These are phyloP conservation scores for Podocnemis expansa DNA, from an alignment of 2,113 vertebrate species.

Conservation along the genomic window DNA sequence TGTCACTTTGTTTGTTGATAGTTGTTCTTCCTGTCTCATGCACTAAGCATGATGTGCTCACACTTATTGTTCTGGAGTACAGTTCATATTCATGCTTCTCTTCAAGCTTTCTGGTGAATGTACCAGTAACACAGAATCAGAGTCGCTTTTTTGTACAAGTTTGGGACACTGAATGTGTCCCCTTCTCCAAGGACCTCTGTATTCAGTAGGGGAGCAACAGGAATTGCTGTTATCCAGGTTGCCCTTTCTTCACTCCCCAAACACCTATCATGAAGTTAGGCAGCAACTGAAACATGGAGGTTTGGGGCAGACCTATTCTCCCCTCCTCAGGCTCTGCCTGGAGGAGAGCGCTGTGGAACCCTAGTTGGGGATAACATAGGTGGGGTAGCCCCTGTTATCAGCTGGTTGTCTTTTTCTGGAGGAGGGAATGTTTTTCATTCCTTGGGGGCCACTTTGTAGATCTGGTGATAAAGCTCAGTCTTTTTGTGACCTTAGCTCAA, in stretches of 20 bases:
- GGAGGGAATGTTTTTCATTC: not conserved
- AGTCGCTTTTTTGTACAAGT: not conserved
- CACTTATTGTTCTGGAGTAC: not conserved
- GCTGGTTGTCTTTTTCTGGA: not conserved
- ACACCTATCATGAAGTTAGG: not conserved
- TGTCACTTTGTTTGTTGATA: not conserved
- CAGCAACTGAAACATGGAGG: not conserved
- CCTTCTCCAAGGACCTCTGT: not conserved
- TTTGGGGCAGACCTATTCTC: not conserved
- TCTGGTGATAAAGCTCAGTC: not conserved
- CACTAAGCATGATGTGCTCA: not conserved
- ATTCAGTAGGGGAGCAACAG: not conserved
- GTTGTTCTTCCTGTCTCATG: not conserved
- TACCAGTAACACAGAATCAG: not conserved
- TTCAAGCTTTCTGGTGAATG: not conserved
- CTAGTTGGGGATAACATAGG: not conserved
- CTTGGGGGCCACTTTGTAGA: not conserved
- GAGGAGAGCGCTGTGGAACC: not conserved
- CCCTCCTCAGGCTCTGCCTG: not conserved
- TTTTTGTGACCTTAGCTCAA: not conserved
- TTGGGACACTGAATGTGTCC: not conserved
- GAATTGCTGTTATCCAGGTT: not conserved
- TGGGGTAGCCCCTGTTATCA: not conserved
- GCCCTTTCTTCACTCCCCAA: not conserved
- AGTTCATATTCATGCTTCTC: not conserved